A percentile compares a stretch with the other conserved stretches of the same genome.
These are phyloP conservation scores for Burhinus oedicnemus DNA, from an alignment of 2,113 vertebrate species.

Conservation along the genomic window DNA sequence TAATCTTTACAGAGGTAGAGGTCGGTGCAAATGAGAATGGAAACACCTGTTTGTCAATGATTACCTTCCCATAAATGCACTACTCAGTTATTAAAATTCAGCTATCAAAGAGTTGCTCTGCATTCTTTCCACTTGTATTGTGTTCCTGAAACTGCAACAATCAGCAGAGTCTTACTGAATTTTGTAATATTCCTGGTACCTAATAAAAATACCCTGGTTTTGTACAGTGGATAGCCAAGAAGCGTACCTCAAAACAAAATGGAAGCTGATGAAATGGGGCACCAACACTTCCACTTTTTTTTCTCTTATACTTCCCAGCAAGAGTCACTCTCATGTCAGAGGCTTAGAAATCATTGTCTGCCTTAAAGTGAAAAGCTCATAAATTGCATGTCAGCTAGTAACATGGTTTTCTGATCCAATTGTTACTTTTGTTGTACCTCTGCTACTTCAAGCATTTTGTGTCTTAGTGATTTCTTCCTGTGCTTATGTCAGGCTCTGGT, in stretches of 20 bases:
- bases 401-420: neutral
- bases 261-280: neutral
- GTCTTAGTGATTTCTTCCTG: neutral
- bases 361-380: neutral
- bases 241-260: neutral
- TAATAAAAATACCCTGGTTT: neutral
- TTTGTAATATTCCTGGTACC: neutral
- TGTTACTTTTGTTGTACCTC: neutral
- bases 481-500: neutral
- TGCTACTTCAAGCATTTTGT: neutral
- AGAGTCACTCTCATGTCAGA: neutral
- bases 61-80: neutral
- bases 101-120: neutral
- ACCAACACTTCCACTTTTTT: neutral
- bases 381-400: neutral
- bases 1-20: neutral
- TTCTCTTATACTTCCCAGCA: neutral
- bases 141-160: neutral
- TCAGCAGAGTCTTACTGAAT: neutral
- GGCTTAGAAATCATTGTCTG: neutral
- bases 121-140: neutral
- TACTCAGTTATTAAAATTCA: neutral
- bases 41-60: neutral
- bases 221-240: neutral
- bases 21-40: neutral